phyloP scores from a whole-genome alignment of 2,797 vertebrate genomes.

The Trachurus trachurus region DNA sequence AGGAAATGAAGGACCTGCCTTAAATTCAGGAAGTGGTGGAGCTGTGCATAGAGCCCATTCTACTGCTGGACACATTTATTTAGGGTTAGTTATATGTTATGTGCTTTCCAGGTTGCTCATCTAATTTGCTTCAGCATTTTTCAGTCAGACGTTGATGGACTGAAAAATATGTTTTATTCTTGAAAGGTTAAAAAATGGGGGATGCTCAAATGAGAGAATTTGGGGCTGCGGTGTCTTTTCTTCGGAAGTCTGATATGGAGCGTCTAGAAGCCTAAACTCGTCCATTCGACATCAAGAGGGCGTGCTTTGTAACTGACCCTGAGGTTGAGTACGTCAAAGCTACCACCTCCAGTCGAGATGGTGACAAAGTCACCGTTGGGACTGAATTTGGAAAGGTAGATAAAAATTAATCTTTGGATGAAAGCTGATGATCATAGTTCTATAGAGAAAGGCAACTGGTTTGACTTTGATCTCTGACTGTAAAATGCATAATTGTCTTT shows the following conservation, averaged over 20 bases:
- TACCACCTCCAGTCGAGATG: constrained; percentile 87
- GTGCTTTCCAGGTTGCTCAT: not conserved
- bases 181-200: constrained; percentile 78
- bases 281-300: constrained; percentile 93
- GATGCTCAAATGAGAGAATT: constrained; percentile 89
- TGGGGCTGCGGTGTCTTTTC: constrained; percentile 88
- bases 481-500: constrained; percentile 16
- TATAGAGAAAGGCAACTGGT: too few relatives aligned
- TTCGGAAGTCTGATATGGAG: constrained; percentile 91
- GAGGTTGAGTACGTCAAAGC: constrained; percentile 91
- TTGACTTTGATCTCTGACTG: too few relatives aligned
- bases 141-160: not conserved
- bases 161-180: not conserved
- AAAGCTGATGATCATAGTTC: too few relatives aligned
- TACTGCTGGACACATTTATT: not conserved
- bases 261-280: constrained; percentile 91
- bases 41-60: not conserved
- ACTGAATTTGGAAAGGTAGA: constrained; percentile 88
- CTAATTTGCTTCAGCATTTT: too few relatives aligned
- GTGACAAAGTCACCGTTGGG: constrained; percentile 91
- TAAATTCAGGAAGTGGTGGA: too few relatives aligned
- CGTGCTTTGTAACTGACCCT: constrained; percentile 90
- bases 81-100: not conserved
- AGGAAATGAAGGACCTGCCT: not conserved
- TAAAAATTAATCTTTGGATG: too few relatives aligned